Evolutionary conservation across 2,797 vertebrate species (phyloP), one percentile per base, ranked within the genome.

Genomic region (Sebastolobus altivelis): DNA sequence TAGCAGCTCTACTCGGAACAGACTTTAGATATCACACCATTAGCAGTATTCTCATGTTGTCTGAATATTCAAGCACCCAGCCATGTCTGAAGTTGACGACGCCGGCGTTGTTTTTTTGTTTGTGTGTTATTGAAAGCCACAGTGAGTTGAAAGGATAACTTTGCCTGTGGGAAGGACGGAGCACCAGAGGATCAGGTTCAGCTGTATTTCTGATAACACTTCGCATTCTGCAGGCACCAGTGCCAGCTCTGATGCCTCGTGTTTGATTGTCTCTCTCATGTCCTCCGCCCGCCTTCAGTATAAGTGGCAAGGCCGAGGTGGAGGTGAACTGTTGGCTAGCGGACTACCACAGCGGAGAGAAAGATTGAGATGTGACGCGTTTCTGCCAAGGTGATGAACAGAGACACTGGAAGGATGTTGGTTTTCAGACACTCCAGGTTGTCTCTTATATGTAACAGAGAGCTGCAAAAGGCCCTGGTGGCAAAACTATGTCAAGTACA

Each of bases 161-260:
- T 96, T 96, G 95, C 95, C 95, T 88, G 90, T 94, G 93, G 95
- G 95, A 94, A 96, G 95, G 95, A 94, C 95, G 38, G 82, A 40
- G 87, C 81, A 83, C 58, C 82, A 78, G 88, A 93, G 79, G 85
- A 91, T 92, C 89, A 88, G 88, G 90, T 93, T 95, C 87, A 90
- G 83, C 77, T 80, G 78, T 83, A 82, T 89, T 91, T 85, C 89
- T 91, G 92, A 92, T 92, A 89, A 91, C 87, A 86, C 89, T 94
- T 94, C 94, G 89, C 93, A 94, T 95, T 96, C 94, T 89, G 87
- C 87, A 87, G 92, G 90, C 91, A 65, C 75, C 84, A 70, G 82
- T 70, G 88, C 88, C 88, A 76, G 90, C 93, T 93, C 88, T 91
- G 94, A 94, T 90, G 89, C 88, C 77, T 77, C 46, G 7, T 35